Evolutionary conservation across 2,888 invertebrate species (phyloP).

Genomic region (Drosophila sordidapex): DNA sequence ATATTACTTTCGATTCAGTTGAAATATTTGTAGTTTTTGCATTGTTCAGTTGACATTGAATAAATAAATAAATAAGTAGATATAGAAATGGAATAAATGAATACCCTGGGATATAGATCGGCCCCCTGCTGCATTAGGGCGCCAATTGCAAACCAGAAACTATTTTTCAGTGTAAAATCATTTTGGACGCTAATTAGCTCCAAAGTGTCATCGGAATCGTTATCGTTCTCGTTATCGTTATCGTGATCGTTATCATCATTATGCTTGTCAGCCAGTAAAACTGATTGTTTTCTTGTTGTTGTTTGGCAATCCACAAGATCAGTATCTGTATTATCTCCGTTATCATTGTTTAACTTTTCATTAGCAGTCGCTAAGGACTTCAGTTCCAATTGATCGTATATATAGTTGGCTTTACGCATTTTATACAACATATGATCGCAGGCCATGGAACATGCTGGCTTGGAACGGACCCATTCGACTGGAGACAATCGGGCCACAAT

Average conservation of each 20-base stretch:
- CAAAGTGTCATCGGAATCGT: conserved; percentile 57
- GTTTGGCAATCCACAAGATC: conserved; percentile 8
- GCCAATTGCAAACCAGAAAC: conserved; percentile 98
- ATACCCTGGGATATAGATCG: conserved; percentile 95
- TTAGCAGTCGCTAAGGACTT: conserved; percentile 7
- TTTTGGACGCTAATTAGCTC: conserved; percentile 87
- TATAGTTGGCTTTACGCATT: conserved; percentile 52
- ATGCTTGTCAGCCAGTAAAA: conserved; percentile 10
- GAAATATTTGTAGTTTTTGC: background rate
- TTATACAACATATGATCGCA: conserved; percentile 72
- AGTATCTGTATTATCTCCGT: conserved; percentile 10
- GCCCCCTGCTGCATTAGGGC: conserved; percentile 97
- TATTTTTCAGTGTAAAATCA: conserved; percentile 94
- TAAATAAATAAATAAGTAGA: background rate
- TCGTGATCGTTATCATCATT: conserved; percentile 10
- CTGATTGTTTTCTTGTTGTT: conserved; percentile 1
- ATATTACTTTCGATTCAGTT: background rate
- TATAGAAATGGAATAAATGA: conserved; percentile 13
- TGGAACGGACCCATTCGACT: conserved; percentile 90
- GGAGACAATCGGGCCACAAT: conserved; percentile 94
- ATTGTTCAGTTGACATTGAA: background rate
- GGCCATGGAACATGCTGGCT: conserved; percentile 87
- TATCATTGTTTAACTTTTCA: background rate
- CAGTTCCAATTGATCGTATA: conserved; percentile 50
- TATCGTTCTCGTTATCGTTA: conserved; percentile 15